Base-by-base conservation (phyloP, 2,113 vertebrate genomes). In the Malurus cyaneus region DNA sequence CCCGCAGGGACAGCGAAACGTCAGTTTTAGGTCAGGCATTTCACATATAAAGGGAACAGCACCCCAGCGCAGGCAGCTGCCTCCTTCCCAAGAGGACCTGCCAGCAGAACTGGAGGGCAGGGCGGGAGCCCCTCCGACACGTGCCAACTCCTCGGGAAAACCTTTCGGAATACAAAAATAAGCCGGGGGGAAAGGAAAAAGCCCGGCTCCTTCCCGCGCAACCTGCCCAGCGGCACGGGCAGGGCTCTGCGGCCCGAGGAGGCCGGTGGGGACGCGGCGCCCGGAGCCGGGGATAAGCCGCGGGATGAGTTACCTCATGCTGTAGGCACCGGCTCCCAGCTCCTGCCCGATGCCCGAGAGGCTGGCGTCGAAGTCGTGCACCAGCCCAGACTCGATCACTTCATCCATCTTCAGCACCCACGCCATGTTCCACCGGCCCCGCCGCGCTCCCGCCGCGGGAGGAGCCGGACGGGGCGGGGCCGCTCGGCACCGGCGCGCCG, bases 391-490 rank as follows among this genome's bases (percentile, higher is more conserved):
- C 98, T 99, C 99, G 94, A 99, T 99, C 96, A 98, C 98, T 93
- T 99, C 98, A 95, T 99, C 99, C 98, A 99, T 99, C 98, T 99
- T 99, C 98, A 99, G 98, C 95, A 99, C 99, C 99, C 99, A 99
- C 97, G 98, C 98, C 99, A 99, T 99, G 61, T 98, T 97, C 97
- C 89, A 4, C 89, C 74, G 62, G 80, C 87, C 81, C 79, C 88
- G 50, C 70, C 86, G 88, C 86, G 80, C 91, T 71, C 89, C 94
- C 94, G 88, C 86, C 42, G 84, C 95, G 92, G 92, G 85, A 78
- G 70, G 53, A 69, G 77, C 94, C 93, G 94, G 82, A 89, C 91
- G 73, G 89, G 91, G 89, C 84, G 88, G 87, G 46, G 94, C 95
- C 66, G 86, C 79, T 60, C 80, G n/a, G 95, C 86, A 89, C 95